Percentiles rank a stretch among this genome's conserved stretches.
Evolutionary conservation across 64 coral and sea anemone genomes (phyloP).

Genomic region (Montipora foliosa): DNA sequence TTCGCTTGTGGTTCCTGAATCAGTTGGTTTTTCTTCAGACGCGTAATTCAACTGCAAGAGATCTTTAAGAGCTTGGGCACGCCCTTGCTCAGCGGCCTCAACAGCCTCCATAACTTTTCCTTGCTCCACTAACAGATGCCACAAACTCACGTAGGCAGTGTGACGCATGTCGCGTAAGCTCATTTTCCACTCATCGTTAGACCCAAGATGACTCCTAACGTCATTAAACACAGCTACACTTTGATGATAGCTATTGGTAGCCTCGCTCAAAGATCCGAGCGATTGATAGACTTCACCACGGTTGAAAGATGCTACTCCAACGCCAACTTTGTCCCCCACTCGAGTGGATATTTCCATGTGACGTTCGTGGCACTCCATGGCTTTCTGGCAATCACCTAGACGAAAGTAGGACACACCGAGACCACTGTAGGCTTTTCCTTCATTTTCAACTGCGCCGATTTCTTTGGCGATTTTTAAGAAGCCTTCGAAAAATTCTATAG

Average conservation of each 20-base stretch:
- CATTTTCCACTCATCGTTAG: conserved; percentile 4
- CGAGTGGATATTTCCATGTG: background rate
- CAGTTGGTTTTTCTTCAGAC: background rate
- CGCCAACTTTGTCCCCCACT: background rate
- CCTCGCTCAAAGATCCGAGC: background rate
- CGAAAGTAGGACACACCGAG: background rate
- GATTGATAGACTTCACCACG: background rate
- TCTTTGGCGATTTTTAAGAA: background rate
- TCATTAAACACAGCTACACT: background rate
- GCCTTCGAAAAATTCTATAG: background rate
- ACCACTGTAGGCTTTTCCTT: background rate
- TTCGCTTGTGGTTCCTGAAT: background rate
- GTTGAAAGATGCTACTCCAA: background rate
- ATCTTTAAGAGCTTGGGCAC: conserved; percentile 1
- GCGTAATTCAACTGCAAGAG: conserved; percentile 7
- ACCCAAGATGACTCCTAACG: background rate
- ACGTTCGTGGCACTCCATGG: background rate
- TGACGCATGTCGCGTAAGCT: background rate
- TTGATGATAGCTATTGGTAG: background rate
- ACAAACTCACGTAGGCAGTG: background rate
- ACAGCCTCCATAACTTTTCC: background rate
- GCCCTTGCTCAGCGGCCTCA: background rate
- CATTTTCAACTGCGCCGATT: background rate
- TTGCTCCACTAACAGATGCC: background rate
- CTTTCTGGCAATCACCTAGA: background rate